Evolutionary conservation across 2,113 vertebrate species (phyloP).

Genomic region (Cettia cetti): DNA sequence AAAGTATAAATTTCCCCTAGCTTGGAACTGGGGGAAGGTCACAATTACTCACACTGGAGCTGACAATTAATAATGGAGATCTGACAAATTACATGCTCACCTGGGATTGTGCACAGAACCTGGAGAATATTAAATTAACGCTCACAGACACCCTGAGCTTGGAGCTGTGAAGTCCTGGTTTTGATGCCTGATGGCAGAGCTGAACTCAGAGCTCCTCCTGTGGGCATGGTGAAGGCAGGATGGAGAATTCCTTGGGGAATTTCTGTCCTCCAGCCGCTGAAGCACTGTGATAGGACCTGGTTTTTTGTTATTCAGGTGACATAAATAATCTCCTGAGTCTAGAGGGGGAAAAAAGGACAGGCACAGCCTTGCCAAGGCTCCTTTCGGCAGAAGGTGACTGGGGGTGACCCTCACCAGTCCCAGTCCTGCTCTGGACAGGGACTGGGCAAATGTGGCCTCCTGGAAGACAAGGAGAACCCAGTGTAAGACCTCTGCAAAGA

Average conservation of each 20-base stretch:
- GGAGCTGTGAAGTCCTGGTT: neutral
- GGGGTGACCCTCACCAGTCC: neutral
- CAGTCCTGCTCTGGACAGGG: neutral
- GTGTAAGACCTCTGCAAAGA: neutral
- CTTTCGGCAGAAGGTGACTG: neutral
- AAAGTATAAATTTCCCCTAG: neutral
- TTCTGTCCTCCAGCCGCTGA: neutral
- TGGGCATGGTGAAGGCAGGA: neutral
- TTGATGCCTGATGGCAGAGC: neutral
- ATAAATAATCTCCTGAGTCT: neutral
- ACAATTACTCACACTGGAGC: neutral
- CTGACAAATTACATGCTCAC: neutral
- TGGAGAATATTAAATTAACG: neutral
- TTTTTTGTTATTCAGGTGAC: neutral
- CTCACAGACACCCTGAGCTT: neutral
- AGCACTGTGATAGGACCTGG: neutral
- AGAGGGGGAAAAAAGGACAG: neutral
- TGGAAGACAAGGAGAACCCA: neutral
- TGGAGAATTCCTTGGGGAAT: neutral
- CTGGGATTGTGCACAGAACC: neutral
- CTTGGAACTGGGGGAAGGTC: neutral
- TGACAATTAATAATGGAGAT: neutral
- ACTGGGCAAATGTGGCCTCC: neutral
- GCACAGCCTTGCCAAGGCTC: fast-evolving
- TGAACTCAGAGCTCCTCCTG: neutral